Evolutionary conservation across 2,113 vertebrate genomes (phyloP).

Genomic region (Myotis yumanensis): DNA sequence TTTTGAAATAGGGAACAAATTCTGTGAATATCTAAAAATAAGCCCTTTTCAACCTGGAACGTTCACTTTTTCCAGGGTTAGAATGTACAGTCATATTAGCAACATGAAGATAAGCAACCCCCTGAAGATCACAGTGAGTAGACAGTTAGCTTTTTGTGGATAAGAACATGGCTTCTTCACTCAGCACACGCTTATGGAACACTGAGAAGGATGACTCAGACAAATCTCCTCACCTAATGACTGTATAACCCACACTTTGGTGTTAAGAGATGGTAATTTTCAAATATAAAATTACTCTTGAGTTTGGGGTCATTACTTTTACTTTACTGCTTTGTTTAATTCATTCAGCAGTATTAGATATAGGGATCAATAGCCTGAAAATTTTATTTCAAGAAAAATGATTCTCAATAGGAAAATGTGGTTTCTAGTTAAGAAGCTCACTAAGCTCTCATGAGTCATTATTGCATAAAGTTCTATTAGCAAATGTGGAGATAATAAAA

Average conservation of each 20-base stretch:
- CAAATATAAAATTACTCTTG: constrained; percentile 45
- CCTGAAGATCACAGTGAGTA: background rate
- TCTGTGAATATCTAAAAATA: background rate
- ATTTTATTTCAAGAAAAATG: constrained; percentile 65
- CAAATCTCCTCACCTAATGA: background rate
- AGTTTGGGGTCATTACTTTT: constrained; percentile 43
- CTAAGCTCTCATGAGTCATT: constrained; percentile 53
- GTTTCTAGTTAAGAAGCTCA: constrained; percentile 50
- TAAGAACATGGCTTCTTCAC: background rate
- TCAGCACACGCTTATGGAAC: background rate
- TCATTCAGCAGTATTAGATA: constrained; percentile 67
- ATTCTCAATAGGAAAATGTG: constrained; percentile 52
- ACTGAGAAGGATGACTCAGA: background rate
- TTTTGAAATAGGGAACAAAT: background rate
- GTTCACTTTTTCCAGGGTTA: background rate
- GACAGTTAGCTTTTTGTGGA: background rate
- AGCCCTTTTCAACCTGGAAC: background rate
- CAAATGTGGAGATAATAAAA: constrained; percentile 54
- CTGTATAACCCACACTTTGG: background rate
- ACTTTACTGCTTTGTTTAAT: constrained; percentile 61
- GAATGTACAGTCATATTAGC: background rate
- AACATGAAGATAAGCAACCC: background rate
- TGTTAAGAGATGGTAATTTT: constrained; percentile 27
- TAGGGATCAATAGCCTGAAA: constrained; percentile 40
- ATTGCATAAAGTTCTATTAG: constrained; percentile 56